Base-by-base conservation (phyloP, 2,797 vertebrate genomes). In the Remorina albescens region DNA sequence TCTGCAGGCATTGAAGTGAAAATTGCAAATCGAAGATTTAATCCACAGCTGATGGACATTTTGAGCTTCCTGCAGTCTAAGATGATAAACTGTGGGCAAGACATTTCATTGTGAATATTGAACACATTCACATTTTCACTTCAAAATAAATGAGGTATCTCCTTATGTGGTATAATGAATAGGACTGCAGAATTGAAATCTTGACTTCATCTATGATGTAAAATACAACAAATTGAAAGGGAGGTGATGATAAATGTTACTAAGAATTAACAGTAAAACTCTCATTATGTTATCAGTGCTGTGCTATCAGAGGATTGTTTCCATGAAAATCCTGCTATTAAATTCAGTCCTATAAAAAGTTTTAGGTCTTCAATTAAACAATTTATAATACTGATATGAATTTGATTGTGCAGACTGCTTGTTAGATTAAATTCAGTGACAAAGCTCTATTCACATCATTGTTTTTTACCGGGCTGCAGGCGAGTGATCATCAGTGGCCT, bases 11-110 rank as follows among this genome's bases (percentile, higher is more conserved):
- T 69, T 68, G 62, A 79, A 84, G 74, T 81, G 79, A 87, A 74
- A 58, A 80, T 81, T 80, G 81, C 53, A 81, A 86, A 77, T 65
- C 55, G 59, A 59, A 81, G 68, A 84, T 85, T 78, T 78, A 84
- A 88, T 89, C 86, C 78, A 69, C 25, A 60, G 56, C 81, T 83
- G 82, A 88, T 91, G 84, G 83, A 81, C 78, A 82, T 84, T 76
- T 88, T 68, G 69, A 67, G 58, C 41, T 63, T 66, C 72, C 78
- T 63, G 74, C 69, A 57, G 51, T 78, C 71, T 63, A 55, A 71
- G 71, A 81, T 76, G 70, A 69, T 71, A 76, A 76, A 59, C 70
- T 78, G 37, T 58, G 15, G 67, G 79, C 65, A 56, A 80, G 55
- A 84, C 23, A 47, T 71, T 82, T 74, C 75, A 55, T 77, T 72